Conservation (phyloP, 23 tunicate species). For the Oikopleura vanhoeffeni region DNA sequence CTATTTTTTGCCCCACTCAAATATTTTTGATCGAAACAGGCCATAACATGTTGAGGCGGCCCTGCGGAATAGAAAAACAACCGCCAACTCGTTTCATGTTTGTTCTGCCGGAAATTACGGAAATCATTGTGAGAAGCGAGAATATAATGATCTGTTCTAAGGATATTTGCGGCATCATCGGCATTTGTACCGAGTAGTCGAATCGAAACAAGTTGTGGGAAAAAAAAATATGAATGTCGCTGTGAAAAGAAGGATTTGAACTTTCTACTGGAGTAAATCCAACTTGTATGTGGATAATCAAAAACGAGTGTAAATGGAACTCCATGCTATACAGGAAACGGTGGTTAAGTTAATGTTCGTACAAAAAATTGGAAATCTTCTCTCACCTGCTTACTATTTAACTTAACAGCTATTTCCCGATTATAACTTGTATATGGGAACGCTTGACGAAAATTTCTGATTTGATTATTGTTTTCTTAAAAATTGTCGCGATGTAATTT, state of each 20-base stretch:
- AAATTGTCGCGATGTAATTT: no score
- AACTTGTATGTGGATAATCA: background rate
- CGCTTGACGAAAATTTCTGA: no score
- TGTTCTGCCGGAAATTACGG: background rate
- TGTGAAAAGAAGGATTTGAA: background rate
- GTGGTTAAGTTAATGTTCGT: no score
- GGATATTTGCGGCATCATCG: background rate
- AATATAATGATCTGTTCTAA: background rate
- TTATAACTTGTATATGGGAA: no score
- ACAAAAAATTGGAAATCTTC: no score
- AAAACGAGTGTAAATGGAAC: background rate
- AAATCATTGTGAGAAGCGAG: background rate
- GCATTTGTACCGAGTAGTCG: background rate
- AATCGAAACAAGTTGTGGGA: background rate
- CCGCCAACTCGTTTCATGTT: background rate
- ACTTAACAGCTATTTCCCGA: no score
- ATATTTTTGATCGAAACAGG: no score
- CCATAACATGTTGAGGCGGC: background rate
- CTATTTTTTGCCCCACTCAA: no score
- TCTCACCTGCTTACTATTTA: no score
- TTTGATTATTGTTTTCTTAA: no score
- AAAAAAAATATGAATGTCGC: background rate
- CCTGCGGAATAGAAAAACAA: background rate
- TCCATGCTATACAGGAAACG: background rate
- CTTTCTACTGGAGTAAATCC: background rate